A percentile compares a stretch with the other conserved stretches of the same genome.
These are phyloP conservation scores for Heterodera carotae DNA, from an alignment of 1,140 invertebrate species.

Conservation along the genomic window DNA sequence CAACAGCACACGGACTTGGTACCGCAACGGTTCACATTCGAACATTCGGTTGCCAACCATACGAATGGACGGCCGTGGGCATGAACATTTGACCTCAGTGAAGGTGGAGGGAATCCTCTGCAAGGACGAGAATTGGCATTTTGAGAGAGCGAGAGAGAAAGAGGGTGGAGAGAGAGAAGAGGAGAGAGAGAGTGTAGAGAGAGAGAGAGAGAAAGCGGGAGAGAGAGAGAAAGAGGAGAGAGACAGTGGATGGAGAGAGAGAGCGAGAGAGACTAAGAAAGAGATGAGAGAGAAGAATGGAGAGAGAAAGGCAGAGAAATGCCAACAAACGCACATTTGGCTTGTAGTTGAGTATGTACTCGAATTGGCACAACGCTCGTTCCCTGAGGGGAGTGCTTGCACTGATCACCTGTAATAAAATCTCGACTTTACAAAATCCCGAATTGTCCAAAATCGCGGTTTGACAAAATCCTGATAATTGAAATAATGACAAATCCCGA, in stretches of 20 bases:
- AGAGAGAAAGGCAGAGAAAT: no score
- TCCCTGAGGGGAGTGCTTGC: constrained; percentile 60
- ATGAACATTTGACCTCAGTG: constrained; percentile 65
- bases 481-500: no score
- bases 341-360: constrained; percentile 65
- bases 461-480: no score
- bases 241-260: no score
- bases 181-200: no score
- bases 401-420: constrained; percentile 45
- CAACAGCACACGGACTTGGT: constrained; percentile 62
- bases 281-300: no score
- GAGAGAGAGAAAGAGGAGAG: no score
- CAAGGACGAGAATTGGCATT: constrained; percentile 33
- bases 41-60: constrained; percentile 64
- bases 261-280: no score
- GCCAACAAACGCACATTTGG: constrained; percentile 53
- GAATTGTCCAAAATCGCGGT: no score
- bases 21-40: constrained; percentile 63
- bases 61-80: constrained; percentile 56
- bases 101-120: constrained; percentile 64
- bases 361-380: constrained; percentile 63
- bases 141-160: neutral
- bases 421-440: neutral
- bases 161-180: neutral
- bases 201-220: no score